Base-by-base conservation (phyloP, 2,797 vertebrate species). In the Lithobates sylvaticus region DNA sequence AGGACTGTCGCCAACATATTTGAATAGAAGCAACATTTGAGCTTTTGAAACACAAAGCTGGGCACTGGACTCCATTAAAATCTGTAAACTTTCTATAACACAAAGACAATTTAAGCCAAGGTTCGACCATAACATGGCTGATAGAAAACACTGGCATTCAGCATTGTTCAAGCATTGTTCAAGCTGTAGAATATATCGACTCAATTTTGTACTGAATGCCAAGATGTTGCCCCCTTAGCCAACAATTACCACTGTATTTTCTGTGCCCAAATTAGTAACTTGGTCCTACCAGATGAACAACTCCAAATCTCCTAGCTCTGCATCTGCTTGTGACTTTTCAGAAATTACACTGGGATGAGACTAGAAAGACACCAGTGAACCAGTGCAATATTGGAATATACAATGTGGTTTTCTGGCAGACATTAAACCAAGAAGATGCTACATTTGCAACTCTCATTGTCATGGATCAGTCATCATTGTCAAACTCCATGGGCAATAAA, bases 1-100 rank as follows among this genome's bases (percentile, higher is more conserved):
- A 96, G 96, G 91, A 95, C 95, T 65, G 92, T 96, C 70, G 94
- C 95, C 13, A 94, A 95, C 18, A 92, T 96, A 88, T 95, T 96
- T 71, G 92, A 95, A 72, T 81, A 86, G 10, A 92, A 91, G 36
- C 92, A 93, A n/a, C 89, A 95, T 88, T 78, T 94, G 7, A n/a
- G n/a, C 89, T 89, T 83, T 88, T 82, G 89, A 15, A 83, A 65
- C 70, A 75, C 0, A 65, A 70, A 68, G 67, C 79, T 71, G 27
- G 74, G 74, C 54, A 77, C 75, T 50, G 70, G 68, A 82, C 69
- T 47, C 73, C 10, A 81, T 16, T 81, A 27, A 34, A 29, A 65
- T 74, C 23, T 58, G 78, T 81, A 86, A 76, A 44, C 21, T 67
- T 70, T 76, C 61, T 75, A 70, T 50, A 71, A 50, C n/a, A 61